phyloP scores from a whole-genome alignment of 2,888 invertebrate species.

The Eupithecia insigniata region DNA sequence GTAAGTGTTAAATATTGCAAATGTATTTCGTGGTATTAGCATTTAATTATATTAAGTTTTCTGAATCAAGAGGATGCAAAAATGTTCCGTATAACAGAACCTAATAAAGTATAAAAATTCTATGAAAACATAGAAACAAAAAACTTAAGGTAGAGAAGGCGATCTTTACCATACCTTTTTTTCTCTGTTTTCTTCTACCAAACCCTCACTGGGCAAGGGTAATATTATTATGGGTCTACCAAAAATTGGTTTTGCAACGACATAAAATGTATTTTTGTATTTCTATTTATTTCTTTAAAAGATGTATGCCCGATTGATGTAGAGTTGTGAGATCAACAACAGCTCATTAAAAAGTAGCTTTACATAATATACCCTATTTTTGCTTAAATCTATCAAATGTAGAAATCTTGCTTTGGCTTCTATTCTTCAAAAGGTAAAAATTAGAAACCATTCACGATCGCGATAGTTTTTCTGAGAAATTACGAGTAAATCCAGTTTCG shows the following conservation, averaged over 20 bases:
- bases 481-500: constrained; percentile 53
- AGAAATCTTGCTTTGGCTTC: neutral
- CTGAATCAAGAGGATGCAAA: neutral
- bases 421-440: constrained; percentile 42
- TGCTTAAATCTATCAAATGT: neutral
- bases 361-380: no score
- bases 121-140: neutral
- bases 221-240: no score
- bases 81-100: neutral
- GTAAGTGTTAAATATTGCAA: neutral
- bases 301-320: no score
- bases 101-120: neutral
- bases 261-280: no score
- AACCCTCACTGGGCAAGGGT: no score
- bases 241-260: no score
- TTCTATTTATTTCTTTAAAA: no score
- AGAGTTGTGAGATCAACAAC: no score
- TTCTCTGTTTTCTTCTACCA: no score
- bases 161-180: no score
- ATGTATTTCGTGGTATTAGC: neutral
- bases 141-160: neutral
- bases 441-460: constrained; percentile 53
- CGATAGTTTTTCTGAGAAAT: constrained; percentile 55
- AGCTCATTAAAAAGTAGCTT: no score
- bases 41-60: neutral